phyloP scores from a whole-genome alignment of 2,113 vertebrate genomes.

The Chionodraco myersi region DNA sequence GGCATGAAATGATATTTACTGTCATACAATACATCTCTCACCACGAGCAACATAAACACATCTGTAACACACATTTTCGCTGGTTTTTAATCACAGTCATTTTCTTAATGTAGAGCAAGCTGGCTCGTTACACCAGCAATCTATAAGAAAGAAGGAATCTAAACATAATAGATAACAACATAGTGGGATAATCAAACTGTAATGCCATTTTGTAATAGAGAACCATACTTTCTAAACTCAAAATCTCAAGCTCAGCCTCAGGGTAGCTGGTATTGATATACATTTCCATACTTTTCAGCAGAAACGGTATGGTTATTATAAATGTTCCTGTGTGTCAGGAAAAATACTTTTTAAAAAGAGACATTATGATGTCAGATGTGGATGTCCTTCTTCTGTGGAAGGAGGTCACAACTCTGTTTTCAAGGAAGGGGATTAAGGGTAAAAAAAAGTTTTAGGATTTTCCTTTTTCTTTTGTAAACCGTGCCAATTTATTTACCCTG shows the following conservation, averaged over 20 bases:
- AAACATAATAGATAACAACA: neutral
- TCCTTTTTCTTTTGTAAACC: neutral
- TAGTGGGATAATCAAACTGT: neutral
- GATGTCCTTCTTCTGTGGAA: neutral
- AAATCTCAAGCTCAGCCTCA: neutral
- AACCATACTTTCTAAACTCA: neutral
- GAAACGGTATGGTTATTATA: neutral
- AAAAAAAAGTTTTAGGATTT: neutral
- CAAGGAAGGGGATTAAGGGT: too few species aligned
- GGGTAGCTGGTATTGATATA: neutral
- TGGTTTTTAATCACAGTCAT: neutral
- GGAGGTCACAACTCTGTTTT: neutral
- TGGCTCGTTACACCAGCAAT: constrained; percentile 4
- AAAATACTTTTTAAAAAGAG: neutral
- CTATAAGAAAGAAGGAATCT: neutral
- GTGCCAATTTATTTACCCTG: neutral
- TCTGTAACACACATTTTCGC: neutral
- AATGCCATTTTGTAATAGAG: neutral
- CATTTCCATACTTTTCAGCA: neutral
- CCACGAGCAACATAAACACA: neutral
- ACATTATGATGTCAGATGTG: neutral
- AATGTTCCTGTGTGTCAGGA: neutral
- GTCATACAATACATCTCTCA: neutral
- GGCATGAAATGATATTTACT: neutral
- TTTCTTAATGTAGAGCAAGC: neutral